These are phyloP conservation scores for Melanotaenia pygmaea DNA, from an alignment of 2,797 vertebrate species.

Conservation along the genomic window DNA sequence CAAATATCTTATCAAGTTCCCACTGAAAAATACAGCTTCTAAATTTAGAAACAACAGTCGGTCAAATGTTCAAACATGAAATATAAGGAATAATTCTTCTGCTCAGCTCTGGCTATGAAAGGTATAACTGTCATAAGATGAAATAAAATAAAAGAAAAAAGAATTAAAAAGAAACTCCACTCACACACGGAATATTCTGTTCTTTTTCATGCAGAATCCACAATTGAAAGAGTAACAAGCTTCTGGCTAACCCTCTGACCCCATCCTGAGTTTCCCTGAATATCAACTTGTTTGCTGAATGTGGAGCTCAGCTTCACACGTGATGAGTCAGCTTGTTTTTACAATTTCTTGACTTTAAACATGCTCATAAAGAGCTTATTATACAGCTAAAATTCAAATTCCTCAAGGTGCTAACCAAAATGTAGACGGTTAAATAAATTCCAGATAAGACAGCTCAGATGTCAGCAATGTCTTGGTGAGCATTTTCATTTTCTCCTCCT, in stretches of 20 bases:
- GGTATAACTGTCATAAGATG: constrained; percentile 37
- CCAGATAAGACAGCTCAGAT: constrained; percentile 36
- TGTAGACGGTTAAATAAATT: constrained; percentile 25
- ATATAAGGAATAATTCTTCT: constrained; percentile 32
- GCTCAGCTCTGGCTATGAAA: constrained; percentile 32
- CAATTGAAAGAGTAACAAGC: constrained; percentile 34
- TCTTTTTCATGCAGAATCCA: constrained; percentile 34
- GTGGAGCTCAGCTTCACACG: constrained; percentile 28
- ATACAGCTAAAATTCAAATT: constrained; percentile 30
- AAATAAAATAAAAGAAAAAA: neutral
- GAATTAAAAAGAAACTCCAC: neutral
- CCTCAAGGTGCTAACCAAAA: constrained; percentile 35
- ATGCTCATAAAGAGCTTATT: constrained; percentile 31
- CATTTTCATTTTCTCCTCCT: constrained; percentile 12
- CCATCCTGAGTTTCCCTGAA: constrained; percentile 62
- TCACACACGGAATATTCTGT: constrained; percentile 17
- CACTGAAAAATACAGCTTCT: constrained; percentile 39
- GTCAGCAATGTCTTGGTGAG: constrained; percentile 49
- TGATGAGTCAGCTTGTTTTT: constrained; percentile 31
- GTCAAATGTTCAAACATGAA: constrained; percentile 39
- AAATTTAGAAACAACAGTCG: constrained; percentile 48
- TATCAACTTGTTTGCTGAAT: constrained; percentile 28
- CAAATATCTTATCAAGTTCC: constrained; percentile 55
- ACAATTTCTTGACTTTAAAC: constrained; percentile 9
- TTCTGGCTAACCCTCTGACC: constrained; percentile 20